phyloP scores from a whole-genome alignment of 2,113 vertebrate genomes.

The Chunga burmeisteri region DNA sequence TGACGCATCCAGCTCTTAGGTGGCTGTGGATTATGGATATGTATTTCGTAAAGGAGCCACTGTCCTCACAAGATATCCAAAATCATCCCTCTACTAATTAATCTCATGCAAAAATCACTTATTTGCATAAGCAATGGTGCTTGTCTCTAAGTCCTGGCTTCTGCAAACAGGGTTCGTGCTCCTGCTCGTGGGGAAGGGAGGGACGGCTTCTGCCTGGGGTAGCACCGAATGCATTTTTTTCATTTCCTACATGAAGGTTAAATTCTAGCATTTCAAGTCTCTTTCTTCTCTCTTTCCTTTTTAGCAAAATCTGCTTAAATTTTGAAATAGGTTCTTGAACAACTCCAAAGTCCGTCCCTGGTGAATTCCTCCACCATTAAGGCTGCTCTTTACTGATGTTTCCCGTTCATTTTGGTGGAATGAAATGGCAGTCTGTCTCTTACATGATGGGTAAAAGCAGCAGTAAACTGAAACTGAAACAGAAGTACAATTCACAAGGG shows the following conservation, averaged over 20 bases:
- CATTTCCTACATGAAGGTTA: background rate
- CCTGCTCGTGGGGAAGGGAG: background rate
- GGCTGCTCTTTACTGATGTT: constrained; percentile 56
- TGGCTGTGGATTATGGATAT: rapidly evolving
- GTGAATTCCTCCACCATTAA: constrained; percentile 49
- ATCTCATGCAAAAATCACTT: rapidly evolving
- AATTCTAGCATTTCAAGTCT: background rate
- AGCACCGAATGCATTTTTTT: background rate
- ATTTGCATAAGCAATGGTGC: background rate
- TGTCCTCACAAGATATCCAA: background rate
- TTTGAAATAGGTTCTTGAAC: constrained; percentile 48
- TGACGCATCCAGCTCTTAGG: rapidly evolving
- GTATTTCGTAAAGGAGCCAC: rapidly evolving
- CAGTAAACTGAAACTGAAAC: constrained; percentile 65
- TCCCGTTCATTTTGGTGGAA: constrained; percentile 43
- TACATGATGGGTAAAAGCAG: constrained; percentile 55
- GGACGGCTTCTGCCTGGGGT: background rate
- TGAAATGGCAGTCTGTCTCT: constrained; percentile 62
- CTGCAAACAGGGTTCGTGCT: background rate
- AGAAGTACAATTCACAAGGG: constrained; percentile 65
- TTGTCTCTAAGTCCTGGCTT: background rate
- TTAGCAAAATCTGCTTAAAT: constrained; percentile 57
- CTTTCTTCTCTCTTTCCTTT: constrained; percentile 7
- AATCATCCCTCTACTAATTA: background rate
- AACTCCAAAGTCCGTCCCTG: constrained; percentile 19